Evolutionary conservation across 2,797 vertebrate genomes (phyloP), one percentile per base, ranked within the genome.

Genomic region (Lepilemur septentrionalis): DNA sequence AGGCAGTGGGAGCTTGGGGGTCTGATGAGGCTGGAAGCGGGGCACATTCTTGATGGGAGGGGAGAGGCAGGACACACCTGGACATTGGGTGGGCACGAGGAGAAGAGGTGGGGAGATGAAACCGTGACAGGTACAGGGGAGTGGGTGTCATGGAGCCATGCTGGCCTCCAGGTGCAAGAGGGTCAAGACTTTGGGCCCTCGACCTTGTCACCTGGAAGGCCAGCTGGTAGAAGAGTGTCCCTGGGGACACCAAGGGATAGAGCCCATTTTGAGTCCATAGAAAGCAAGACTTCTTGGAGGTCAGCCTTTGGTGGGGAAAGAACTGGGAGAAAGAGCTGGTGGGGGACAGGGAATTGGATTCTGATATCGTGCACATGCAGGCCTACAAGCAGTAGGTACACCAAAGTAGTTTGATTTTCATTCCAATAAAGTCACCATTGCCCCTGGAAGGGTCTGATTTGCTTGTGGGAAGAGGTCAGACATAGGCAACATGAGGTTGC

Each of bases 391-490:
- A 63, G 69, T 5, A 18, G 38, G 75, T 28, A 10, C 30, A 32
- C 48, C 72, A 14, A 91, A 91, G 35, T 72, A 41, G 30, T 70
- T 50, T 25, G 28, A 87, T 75, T 72, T 93, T 78, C 84, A 90
- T 72, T 92, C 94, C 92, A 85, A 84, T 67, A 59, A 43, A 81
- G 75, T 88, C 43, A n/a, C 59, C 81, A 72, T 0, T 52, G 81
- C 38, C 57, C 83, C 73, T 20, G 20, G 32, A n/a, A 95, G 4
- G 2, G 14, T 79, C 50, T 87, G 35, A 89, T 76, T 81, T 81
- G 87, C 80, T 80, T 91, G 14, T 88, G 52, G 81, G 81, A 82
- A 91, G 72, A 92, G 11, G 48, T 90, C 81, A 88, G 50, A 79
- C 28, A 55, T 35, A 48, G 61, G 82, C 91, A 85, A 88, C 32